These are phyloP conservation scores for Romanogobio albipinnatus DNA, from an alignment of 2,113 vertebrate species.

Conservation along the genomic window DNA sequence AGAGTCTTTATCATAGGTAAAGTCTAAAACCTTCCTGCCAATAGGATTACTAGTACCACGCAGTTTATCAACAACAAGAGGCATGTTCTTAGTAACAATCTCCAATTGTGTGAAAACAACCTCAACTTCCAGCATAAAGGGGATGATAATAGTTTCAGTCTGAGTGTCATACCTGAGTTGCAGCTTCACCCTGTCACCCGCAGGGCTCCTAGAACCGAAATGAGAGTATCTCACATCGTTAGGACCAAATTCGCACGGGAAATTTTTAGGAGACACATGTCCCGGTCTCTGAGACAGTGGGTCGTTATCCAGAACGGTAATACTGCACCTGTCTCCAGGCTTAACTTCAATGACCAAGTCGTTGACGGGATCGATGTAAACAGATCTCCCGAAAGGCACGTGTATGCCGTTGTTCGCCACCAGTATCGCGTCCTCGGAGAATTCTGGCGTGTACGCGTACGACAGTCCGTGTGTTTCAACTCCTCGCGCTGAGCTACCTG, in stretches of 20 bases:
- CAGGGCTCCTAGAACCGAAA: conserved; percentile 88
- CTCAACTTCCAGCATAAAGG: conserved; percentile 90
- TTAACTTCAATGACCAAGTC: conserved; percentile 91
- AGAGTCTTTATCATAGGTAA: conserved; percentile 81
- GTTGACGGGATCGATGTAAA: conserved; percentile 87
- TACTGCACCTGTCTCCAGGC: conserved; percentile 86
- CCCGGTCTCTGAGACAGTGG: conserved; percentile 89
- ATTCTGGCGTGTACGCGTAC: conserved; percentile 74
- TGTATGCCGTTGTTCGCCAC: conserved; percentile 89
- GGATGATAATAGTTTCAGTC: conserved; percentile 84
- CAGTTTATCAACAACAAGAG: conserved; percentile 84
- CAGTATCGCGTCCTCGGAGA: conserved; percentile 81
- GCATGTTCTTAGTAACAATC: conserved; percentile 89
- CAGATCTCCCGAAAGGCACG: conserved; percentile 88
- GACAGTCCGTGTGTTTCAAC: conserved; percentile 68
- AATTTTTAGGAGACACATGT: conserved; percentile 86
- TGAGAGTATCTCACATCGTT: conserved; percentile 89
- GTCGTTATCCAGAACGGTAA: conserved; percentile 89
- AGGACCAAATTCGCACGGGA: conserved; percentile 89
- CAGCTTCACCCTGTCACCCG: conserved; percentile 84
- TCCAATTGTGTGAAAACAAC: conserved; percentile 93
- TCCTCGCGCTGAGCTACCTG: conserved; percentile 62
- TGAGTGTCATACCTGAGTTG: conserved; percentile 92
- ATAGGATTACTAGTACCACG: conserved; percentile 85
- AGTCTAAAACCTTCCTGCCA: conserved; percentile 83